Percentiles rank a stretch among this genome's conserved stretches.
phyloP scores from a whole-genome alignment of 2,888 invertebrate species.

The Lacanobia oleracea region DNA sequence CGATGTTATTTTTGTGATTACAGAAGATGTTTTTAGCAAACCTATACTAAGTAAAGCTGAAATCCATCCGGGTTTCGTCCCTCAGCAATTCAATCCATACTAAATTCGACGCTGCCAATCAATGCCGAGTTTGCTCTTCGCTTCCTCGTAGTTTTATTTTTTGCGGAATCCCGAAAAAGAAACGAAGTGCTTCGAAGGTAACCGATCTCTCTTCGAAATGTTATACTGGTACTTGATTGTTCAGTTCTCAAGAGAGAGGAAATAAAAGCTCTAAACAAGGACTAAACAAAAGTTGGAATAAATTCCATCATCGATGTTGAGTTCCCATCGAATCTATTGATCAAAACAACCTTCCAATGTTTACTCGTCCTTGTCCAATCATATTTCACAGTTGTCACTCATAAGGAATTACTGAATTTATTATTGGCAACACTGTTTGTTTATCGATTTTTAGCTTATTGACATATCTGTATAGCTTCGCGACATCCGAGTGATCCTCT shows the following conservation, averaged over 20 bases:
- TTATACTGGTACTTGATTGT: slow-evolving; percentile 42
- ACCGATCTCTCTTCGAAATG: slow-evolving; percentile 53
- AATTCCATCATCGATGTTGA: slow-evolving; percentile 26
- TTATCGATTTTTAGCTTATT: slow-evolving; percentile 37
- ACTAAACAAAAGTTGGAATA: slow-evolving; percentile 28
- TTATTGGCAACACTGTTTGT: slow-evolving; percentile 33
- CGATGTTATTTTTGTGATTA: slow-evolving; percentile 27
- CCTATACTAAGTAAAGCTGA: slow-evolving; percentile 36
- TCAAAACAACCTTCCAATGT: slow-evolving; percentile 51
- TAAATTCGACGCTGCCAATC: slow-evolving; percentile 63
- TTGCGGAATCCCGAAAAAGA: slow-evolving; percentile 46
- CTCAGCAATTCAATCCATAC: slow-evolving; percentile 57
- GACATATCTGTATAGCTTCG: slow-evolving; percentile 13
- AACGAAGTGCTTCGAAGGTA: slow-evolving; percentile 33
- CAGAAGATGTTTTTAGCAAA: slow-evolving; percentile 32
- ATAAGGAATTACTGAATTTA: slow-evolving; percentile 42
- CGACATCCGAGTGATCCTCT: slow-evolving; percentile 27
- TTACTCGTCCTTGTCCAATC: slow-evolving; percentile 50
- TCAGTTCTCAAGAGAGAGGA: slow-evolving; percentile 14
- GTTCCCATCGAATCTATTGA: slow-evolving; percentile 31
- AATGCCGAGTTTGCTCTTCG: slow-evolving; percentile 54
- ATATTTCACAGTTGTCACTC: slow-evolving; percentile 53
- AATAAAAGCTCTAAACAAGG: slow-evolving; percentile 31
- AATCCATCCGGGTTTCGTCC: slow-evolving; percentile 38
- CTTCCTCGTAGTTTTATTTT: slow-evolving; percentile 56